Conservation (phyloP, 2,797 vertebrate species). For the Paedocypris micromegethes region DNA sequence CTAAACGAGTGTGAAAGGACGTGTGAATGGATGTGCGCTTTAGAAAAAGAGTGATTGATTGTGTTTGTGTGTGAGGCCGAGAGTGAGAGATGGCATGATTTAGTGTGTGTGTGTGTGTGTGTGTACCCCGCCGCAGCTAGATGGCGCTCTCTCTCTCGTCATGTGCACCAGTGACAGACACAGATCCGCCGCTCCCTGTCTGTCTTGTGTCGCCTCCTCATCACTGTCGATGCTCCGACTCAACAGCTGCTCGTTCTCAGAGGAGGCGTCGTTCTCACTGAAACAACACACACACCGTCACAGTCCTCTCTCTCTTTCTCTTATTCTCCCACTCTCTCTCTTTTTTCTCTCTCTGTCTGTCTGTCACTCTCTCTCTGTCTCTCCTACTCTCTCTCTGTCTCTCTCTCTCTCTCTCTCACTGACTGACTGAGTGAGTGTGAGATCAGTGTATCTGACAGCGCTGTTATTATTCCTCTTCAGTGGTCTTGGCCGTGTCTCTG, state of each 20-base stretch:
- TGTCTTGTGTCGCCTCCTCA: conserved; percentile 87
- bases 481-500: conserved; percentile 50
- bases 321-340: too few relatives aligned
- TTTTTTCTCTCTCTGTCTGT: too few relatives aligned
- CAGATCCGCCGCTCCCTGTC: conserved; percentile 82
- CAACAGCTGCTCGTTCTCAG: conserved; percentile 93
- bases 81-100: conserved; percentile 36
- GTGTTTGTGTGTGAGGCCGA: conserved; percentile 56
- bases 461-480: conserved; percentile 54
- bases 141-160: conserved; percentile 73
- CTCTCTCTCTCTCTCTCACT: background rate
- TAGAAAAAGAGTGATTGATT: conserved; percentile 41
- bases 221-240: conserved; percentile 96
- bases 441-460: conserved; percentile 50
- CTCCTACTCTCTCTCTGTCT: background rate
- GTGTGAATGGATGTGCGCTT: background rate
- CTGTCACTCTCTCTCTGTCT: background rate
- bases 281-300: background rate
- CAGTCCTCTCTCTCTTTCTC: too few relatives aligned
- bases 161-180: conserved; percentile 89
- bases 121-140: too few relatives aligned
- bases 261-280: conserved; percentile 96
- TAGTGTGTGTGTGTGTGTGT: conserved; percentile 55
- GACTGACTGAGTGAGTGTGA: too few relatives aligned
- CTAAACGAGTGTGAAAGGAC: background rate